These are phyloP conservation scores for Manacus vitellinus DNA, from an alignment of 2,113 vertebrate genomes.

Conservation along the genomic window DNA sequence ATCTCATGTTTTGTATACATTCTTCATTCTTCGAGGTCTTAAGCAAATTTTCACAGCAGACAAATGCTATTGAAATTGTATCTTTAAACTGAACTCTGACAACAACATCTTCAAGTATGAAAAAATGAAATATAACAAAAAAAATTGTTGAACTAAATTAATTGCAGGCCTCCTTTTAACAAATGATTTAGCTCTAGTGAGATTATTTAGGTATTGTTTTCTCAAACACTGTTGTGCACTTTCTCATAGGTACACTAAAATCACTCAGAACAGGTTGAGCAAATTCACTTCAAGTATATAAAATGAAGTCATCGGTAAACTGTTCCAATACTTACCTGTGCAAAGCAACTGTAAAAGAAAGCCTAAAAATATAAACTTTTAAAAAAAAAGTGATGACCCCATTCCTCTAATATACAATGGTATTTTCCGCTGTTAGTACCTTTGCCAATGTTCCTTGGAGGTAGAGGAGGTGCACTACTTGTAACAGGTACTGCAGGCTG, in stretches of 20 bases:
- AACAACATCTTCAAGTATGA: background rate
- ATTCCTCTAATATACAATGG: background rate
- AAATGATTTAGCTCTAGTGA: background rate
- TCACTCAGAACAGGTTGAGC: background rate
- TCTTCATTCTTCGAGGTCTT: background rate
- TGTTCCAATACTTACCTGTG: background rate
- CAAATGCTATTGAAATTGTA: background rate
- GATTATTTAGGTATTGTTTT: background rate
- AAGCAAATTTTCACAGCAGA: background rate
- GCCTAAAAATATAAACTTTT: background rate
- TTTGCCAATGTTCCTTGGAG: conserved; percentile 92
- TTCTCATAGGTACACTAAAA: background rate
- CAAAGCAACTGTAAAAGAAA: background rate
- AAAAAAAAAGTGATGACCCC: background rate
- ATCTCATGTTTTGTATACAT: background rate
- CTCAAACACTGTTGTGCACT: background rate
- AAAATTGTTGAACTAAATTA: background rate
- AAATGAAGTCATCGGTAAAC: background rate
- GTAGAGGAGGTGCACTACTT: conserved; percentile 87
- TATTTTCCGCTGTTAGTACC: conserved; percentile 67
- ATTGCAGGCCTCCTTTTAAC: background rate
- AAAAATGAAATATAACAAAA: background rate
- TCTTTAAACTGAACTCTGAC: background rate
- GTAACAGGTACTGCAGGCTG: conserved; percentile 63
- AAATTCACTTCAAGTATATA: background rate